Percentiles rank a stretch among this genome's conserved stretches.
phyloP scores from a whole-genome alignment of 2,113 vertebrate species.

The Xenopus borealis region DNA sequence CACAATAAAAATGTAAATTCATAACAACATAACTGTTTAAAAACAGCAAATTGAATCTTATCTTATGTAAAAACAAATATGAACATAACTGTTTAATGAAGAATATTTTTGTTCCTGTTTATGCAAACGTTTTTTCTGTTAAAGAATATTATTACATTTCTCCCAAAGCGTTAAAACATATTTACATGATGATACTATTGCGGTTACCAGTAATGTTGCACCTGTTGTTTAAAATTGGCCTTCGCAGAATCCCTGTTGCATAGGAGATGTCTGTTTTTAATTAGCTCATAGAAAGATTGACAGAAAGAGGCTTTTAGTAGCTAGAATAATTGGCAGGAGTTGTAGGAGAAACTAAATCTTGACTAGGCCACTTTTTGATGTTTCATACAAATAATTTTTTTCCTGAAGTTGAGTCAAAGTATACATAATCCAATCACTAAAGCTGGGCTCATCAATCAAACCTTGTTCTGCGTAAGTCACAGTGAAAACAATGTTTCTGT shows the following conservation, averaged over 20 bases:
- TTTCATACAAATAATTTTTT: constrained; percentile 16
- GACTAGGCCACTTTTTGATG: background rate
- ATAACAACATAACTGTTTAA: too few relatives aligned
- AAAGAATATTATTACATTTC: too few relatives aligned
- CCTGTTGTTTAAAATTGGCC: constrained; percentile 22
- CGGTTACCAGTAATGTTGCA: background rate
- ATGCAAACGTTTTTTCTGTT: background rate
- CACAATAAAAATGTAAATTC: too few relatives aligned
- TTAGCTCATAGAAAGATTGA: constrained; percentile 28
- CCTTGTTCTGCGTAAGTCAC: background rate
- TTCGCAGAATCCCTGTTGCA: background rate
- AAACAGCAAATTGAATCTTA: too few relatives aligned
- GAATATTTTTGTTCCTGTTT: background rate
- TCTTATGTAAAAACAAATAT: too few relatives aligned
- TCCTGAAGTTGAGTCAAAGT: constrained; percentile 29
- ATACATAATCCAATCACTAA: constrained; percentile 20
- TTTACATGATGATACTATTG: too few relatives aligned
- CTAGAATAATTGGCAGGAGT: constrained; percentile 10
- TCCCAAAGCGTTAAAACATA: too few relatives aligned
- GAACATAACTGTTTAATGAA: too few relatives aligned
- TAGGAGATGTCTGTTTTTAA: constrained; percentile 6
- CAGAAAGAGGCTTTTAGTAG: constrained; percentile 5
- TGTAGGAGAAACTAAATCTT: constrained; percentile 2
- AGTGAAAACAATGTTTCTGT: background rate
- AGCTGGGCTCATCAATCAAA: constrained; percentile 13